Conservation (phyloP, 2,888 invertebrate species). For the Sussaba pulchella region DNA sequence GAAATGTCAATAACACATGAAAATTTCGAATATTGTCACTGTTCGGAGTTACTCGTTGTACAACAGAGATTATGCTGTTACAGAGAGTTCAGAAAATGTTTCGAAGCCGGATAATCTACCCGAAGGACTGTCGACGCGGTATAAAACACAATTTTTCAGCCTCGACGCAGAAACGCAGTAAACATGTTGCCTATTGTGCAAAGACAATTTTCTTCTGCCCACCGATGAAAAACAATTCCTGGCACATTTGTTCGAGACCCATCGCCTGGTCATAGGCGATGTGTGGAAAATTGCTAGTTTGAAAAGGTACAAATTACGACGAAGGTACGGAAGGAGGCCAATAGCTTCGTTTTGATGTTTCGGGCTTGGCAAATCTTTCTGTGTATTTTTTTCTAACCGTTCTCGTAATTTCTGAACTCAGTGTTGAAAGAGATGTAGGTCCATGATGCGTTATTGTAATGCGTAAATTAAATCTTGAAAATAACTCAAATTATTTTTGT, state of each 20-base stretch:
- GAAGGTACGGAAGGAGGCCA: too few species aligned
- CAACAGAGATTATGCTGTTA: not conserved
- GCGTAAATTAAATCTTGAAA: too few species aligned
- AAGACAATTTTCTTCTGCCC: slow-evolving; percentile 80
- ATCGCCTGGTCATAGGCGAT: slow-evolving; percentile 94
- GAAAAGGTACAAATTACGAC: too few species aligned
- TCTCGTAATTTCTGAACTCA: too few species aligned
- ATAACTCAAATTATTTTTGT: too few species aligned
- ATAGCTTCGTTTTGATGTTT: too few species aligned
- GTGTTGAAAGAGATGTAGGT: too few species aligned
- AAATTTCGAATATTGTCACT: not conserved
- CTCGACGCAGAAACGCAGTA: slow-evolving; percentile 76
- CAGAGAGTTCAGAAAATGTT: slow-evolving; percentile 6
- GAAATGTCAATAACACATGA: too few species aligned
- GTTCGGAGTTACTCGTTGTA: too few species aligned
- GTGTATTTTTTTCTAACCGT: too few species aligned
- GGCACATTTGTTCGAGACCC: slow-evolving; percentile 91
- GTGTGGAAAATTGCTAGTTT: slow-evolving; percentile 91
- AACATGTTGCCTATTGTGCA: slow-evolving; percentile 82
- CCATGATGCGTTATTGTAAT: too few species aligned
- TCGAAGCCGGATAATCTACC: not conserved
- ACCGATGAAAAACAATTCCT: slow-evolving; percentile 87
- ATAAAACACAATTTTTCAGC: slow-evolving; percentile 78
- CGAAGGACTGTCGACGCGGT: slow-evolving; percentile 38
- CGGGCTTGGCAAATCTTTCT: too few species aligned